Evolutionary conservation across 2,888 invertebrate genomes (phyloP), one percentile per base, ranked within the genome.

Genomic region (Agriopis leucophaearia): DNA sequence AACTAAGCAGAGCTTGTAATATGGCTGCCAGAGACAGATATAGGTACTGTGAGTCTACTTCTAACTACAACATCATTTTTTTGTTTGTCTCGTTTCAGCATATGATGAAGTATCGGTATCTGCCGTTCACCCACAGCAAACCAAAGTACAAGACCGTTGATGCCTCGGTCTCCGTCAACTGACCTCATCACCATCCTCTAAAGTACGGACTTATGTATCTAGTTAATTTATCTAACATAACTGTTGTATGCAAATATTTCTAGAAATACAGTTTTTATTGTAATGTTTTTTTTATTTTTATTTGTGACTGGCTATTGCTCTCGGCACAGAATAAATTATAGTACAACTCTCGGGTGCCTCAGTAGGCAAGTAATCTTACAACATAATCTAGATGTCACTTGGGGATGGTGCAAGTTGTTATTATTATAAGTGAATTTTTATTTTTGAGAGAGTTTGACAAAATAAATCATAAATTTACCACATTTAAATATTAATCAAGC

Each of bases 31-130:
- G n/a, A n/a, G n/a, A n/a, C n/a, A n/a, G n/a, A n/a, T n/a, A n/a
- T n/a, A n/a, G n/a, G n/a, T n/a, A 27, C 27, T 27, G 27, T 27
- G n/a, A 13, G 42, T 42, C 42, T 42, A 44, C 44, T 44, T n/a
- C 6, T 48, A 5, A 7, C 27, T 27, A 27, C 27, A 27, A 27
- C 27, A 27, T 27, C n/a, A n/a, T n/a, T n/a, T 5, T 5, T 47
- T 54, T 55, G 27, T 16, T 77, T 80, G 82, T 87, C 79, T 78
- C 82, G 27, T 95, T 96, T 74, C 95, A 99, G 99, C 99, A 99
- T 95, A 99, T 99, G 99, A 97, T 99, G 87, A 99, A 98, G 94
- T 99, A 99, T 94, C 97, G 98, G 92, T 99, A 99, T 94, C 94
- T 99, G 90, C 99, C 99, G 71, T 99, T 99, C 92, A 99, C 99